These are phyloP conservation scores for Bactericera cockerelli DNA, from an alignment of 1,140 invertebrate genomes.

Conservation along the genomic window DNA sequence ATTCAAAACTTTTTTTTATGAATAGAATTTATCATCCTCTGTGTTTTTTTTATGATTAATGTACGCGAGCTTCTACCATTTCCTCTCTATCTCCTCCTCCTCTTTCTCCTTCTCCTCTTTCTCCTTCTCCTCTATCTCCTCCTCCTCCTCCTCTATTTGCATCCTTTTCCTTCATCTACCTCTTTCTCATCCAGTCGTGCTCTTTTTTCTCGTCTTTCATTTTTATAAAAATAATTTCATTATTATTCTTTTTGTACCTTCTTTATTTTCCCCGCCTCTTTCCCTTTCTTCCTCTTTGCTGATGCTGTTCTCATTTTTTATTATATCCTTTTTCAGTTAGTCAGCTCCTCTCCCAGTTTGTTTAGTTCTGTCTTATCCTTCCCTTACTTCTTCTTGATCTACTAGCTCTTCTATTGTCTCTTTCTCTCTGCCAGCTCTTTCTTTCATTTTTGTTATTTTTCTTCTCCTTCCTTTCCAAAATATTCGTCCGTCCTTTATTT, in stretches of 20 bases:
- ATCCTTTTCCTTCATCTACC: background rate
- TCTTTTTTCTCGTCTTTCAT: too few relatives aligned
- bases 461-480: too few relatives aligned
- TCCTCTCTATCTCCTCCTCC: too few relatives aligned
- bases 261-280: background rate
- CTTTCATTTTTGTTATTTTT: too few relatives aligned
- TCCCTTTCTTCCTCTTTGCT: background rate
- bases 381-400: too few relatives aligned
- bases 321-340: background rate
- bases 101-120: too few relatives aligned
- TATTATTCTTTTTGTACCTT: background rate
- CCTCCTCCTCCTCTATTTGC: background rate
- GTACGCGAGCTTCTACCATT: background rate
- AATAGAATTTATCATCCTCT: constrained; percentile 8
- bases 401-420: too few relatives aligned
- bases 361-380: too few relatives aligned
- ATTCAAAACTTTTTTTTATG: constrained; percentile 9
- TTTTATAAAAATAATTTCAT: background rate
- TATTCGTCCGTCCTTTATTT: too few relatives aligned
- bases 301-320: background rate
- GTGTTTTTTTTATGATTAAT: background rate
- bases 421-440: too few relatives aligned
- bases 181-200: too few relatives aligned
- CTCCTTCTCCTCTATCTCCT: too few relatives aligned
- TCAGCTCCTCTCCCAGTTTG: background rate